Evolutionary conservation across 2,113 vertebrate genomes (phyloP).

Genomic region (Cranoglanis bouderius): DNA sequence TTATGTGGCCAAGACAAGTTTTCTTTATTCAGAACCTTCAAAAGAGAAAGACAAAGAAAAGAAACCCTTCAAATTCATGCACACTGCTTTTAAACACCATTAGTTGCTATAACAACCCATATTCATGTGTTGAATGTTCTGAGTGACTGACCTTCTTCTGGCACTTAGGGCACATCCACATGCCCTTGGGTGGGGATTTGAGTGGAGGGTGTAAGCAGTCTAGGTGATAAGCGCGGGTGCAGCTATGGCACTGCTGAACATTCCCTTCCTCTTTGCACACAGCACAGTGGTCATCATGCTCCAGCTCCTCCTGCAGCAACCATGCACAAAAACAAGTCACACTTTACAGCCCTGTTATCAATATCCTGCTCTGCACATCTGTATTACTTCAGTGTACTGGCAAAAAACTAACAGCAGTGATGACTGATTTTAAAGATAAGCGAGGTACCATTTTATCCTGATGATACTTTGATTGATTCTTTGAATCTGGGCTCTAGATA

Average conservation of each 20-base stretch:
- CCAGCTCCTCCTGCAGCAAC: slow-evolving; percentile 78
- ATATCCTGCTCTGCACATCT: too few species aligned
- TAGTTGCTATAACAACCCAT: not conserved
- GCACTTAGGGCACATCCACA: slow-evolving; percentile 96
- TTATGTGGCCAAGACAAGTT: slow-evolving; percentile 92
- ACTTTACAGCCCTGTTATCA: not conserved
- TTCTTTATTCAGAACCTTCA: slow-evolving; percentile 92
- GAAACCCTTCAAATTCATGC: not conserved
- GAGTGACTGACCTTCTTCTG: slow-evolving; percentile 86
- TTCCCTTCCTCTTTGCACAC: slow-evolving; percentile 84
- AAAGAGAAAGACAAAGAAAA: not conserved
- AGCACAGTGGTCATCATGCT: slow-evolving; percentile 83
- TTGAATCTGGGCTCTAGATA: not conserved
- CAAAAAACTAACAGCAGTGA: not conserved
- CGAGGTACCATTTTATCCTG: not conserved
- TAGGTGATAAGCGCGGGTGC: slow-evolving; percentile 88
- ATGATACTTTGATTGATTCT: not conserved
- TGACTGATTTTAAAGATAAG: not conserved
- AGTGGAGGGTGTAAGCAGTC: slow-evolving; percentile 89
- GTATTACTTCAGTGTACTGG: not conserved
- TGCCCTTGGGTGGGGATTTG: slow-evolving; percentile 81
- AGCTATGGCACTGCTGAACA: slow-evolving; percentile 87
- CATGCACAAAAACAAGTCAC: slow-evolving; percentile 6
- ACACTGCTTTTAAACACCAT: not conserved
- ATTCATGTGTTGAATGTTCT: not conserved